Evolutionary conservation across 2,797 vertebrate species (phyloP), one percentile per base, ranked within the genome.

Genomic region (Carduelis carduelis): DNA sequence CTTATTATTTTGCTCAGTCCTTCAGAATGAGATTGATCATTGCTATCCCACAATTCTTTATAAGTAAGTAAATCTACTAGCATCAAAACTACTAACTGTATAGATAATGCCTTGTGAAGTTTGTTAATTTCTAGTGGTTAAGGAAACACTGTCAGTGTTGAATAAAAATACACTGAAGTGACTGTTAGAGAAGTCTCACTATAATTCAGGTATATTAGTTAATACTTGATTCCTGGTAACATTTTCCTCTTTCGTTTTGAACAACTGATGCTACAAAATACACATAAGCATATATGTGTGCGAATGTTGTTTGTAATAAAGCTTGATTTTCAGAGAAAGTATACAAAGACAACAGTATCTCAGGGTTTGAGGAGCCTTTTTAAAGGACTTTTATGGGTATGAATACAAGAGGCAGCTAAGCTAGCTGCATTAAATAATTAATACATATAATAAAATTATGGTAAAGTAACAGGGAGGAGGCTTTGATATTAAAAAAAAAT

Each of bases 271-370:
- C 1, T 66, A 10, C 34, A 24, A 84, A 74, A 77, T 46, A 12
- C 5, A 30, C 5, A 14, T 3, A 70, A 79, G 2, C 5, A 21
- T 15, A 10, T 27, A 4, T 20, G 1, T 14, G 8, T 14, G 2
- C 18, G 3, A 37, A 5, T 64, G 5, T 32, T 2, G 1, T 61
- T 2, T 24, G 20, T 12, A 60, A 28, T 30, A 75, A 41, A 44
- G 4, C 5, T 39, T 61, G 43, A 56, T 32, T 52, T 87, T 60
- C 65, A 21, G 81, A 61, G 59, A 60, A 60, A 8, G 3, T 46
- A 23, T 47, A 19, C 8, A 81, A 63, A 55, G 4, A 8, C 3
- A 34, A 19, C 8, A 1, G 2, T 39, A 43, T 35, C 19, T 56
- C 16, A 57, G 32, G 4, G 3, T 74, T 57, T 77, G 44, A 60